Evolutionary conservation across 2,797 vertebrate genomes (phyloP), one percentile per base, ranked within the genome.

Genomic region (Gymnothorax javanicus): DNA sequence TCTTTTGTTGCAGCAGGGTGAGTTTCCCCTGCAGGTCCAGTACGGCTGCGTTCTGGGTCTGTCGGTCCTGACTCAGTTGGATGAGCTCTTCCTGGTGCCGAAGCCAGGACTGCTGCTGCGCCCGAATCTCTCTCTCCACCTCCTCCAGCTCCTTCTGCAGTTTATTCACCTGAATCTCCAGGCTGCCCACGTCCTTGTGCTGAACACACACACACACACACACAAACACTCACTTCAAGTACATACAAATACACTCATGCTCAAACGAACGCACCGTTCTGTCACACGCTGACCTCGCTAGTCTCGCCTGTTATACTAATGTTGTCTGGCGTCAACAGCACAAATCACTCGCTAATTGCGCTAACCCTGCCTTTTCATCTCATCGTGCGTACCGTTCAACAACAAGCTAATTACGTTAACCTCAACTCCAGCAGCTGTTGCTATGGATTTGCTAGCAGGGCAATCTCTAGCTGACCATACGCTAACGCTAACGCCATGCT

Each of bases 171-270:
- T 95, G 94, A 20, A 98, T 94, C 91, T 98, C 97, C 90, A 98
- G 75, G 0, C 98, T 98, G 82, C 96, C 96, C n/a, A 97, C 17
- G 87, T 98, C 98, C 73, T 96, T 96, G 12, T 95, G 95, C 98
- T 99, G 86, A 1, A n/a, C 84, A 86, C 0, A 69, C 23, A 54
- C 15, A 79, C 15, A 23, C 75, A 54, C 75, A 54, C 43, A 79
- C 5, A n/a, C 50, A 54, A 43, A 23, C 50, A 54, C 15, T 52
- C 50, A 79, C 71, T 12, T 11, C 27, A 25, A 4, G 27, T 12
- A 71, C 67, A 71, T 12, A 27, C 67, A 71, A 4, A 71, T 7
- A 71, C n/a, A 27, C 67, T 25, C 67, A 71, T 17, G n/a, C 67
- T 25, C n/a, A 71, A 23, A 71, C n/a, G 27, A 23, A 71, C 23